Evolutionary conservation across 2,797 vertebrate species (phyloP).

Genomic region (Notamacropus eugenii): DNA sequence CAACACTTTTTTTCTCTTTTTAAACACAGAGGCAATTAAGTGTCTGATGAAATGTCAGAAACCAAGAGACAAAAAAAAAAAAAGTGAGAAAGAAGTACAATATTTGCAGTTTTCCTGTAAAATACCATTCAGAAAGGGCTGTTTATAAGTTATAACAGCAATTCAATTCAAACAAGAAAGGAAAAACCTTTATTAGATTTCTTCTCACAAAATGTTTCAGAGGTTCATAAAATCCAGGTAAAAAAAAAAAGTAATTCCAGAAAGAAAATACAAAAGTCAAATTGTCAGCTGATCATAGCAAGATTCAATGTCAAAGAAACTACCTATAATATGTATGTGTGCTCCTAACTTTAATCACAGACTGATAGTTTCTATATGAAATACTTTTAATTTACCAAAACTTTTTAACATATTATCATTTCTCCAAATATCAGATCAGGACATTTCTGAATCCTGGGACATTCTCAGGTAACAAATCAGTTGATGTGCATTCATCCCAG

Average conservation of each 20-base stretch:
- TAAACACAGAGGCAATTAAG: conserved; percentile 69
- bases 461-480: conserved; percentile 18
- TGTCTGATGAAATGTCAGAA: conserved; percentile 66
- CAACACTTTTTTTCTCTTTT: conserved; percentile 56
- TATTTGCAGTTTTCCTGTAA: conserved; percentile 53
- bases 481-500: conserved; percentile 32
- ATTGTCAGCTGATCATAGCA: conserved; percentile 30
- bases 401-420: neutral
- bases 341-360: conserved; percentile 38
- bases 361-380: neutral
- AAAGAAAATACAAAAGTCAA: conserved; percentile 4
- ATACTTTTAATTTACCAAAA: conserved; percentile 32
- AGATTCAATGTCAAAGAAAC: conserved; percentile 61
- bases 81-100: conserved; percentile 59
- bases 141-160: conserved; percentile 52
- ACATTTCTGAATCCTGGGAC: conserved; percentile 50
- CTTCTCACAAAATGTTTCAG: conserved; percentile 35
- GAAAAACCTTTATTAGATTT: neutral
- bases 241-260: neutral
- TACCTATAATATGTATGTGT: neutral
- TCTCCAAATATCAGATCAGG: conserved; percentile 42
- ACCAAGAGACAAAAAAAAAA: conserved; percentile 69
- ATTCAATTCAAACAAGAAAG: conserved; percentile 43
- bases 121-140: conserved; percentile 57
- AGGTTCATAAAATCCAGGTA: conserved; percentile 25